A percentile compares a stretch with the other conserved stretches of the same genome.
phyloP scores from a whole-genome alignment of 1,140 invertebrate species.

The Nasonia longicornis region DNA sequence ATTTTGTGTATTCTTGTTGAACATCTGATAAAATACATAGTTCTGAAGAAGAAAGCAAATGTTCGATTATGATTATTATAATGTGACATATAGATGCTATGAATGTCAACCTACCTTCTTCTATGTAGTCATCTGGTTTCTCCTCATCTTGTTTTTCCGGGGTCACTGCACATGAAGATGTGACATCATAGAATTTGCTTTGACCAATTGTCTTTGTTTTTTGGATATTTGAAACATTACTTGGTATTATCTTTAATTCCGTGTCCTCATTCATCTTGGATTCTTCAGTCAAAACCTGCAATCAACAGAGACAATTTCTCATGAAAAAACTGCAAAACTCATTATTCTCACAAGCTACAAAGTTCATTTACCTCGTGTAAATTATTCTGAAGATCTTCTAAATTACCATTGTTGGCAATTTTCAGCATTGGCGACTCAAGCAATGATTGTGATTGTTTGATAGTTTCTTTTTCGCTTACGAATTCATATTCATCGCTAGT shows the following conservation, averaged over 20 bases:
- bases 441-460: constrained; percentile 60
- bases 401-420: constrained; percentile 79
- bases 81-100: neutral
- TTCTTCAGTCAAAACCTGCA: constrained; percentile 65
- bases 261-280: constrained; percentile 64
- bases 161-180: constrained; percentile 56
- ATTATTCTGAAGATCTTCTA: constrained; percentile 80
- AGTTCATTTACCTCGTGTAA: constrained; percentile 74
- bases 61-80: constrained; percentile 6
- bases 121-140: constrained; percentile 80
- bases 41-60: constrained; percentile 51
- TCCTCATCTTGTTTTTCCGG: constrained; percentile 82
- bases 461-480: constrained; percentile 69
- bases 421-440: constrained; percentile 77
- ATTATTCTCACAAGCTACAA: neutral
- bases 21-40: constrained; percentile 76
- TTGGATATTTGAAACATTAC: constrained; percentile 47
- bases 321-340: neutral
- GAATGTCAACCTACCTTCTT: constrained; percentile 71
- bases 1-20: constrained; percentile 89
- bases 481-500: constrained; percentile 90
- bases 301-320: neutral
- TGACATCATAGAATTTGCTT: constrained; percentile 67
- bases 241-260: constrained; percentile 54
- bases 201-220: constrained; percentile 64